phyloP scores from a whole-genome alignment of 2,113 vertebrate species.

The Muntiacus muntjak region DNA sequence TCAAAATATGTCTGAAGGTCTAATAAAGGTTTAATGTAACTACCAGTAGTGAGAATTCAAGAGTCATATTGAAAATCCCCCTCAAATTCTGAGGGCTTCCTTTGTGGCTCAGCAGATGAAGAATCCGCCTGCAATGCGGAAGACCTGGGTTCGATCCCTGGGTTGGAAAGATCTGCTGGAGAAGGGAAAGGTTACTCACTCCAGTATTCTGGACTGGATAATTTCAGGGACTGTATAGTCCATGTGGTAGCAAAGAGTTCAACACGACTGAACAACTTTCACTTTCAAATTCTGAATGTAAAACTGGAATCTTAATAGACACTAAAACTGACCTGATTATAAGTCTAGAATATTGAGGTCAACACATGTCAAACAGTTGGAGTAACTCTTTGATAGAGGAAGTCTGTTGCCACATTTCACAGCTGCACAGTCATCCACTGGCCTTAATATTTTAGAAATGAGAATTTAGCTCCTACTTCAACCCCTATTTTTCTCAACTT shows the following conservation, averaged over 20 bases:
- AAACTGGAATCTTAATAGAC: not conserved
- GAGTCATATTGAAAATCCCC: not conserved
- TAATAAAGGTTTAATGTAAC: not conserved
- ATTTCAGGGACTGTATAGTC: not conserved
- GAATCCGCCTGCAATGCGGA: not conserved
- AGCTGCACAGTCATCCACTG: not conserved
- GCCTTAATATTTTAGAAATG: conserved; percentile 1
- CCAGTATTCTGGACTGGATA: not conserved
- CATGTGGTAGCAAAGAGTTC: not conserved
- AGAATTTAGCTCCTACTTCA: not conserved
- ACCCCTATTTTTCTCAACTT: not conserved
- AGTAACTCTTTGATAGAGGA: not conserved
- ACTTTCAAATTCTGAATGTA: not conserved
- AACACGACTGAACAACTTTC: not conserved
- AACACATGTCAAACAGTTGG: not conserved
- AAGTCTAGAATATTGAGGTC: not conserved
- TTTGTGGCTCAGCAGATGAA: not conserved
- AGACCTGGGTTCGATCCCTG: not conserved
- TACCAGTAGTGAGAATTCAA: not conserved
- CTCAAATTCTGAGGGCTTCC: not conserved
- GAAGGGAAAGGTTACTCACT: not conserved
- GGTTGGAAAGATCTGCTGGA: not conserved
- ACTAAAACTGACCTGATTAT: not conserved
- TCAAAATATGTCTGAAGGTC: not conserved
- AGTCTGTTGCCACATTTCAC: not conserved